Conservation (phyloP, 2,113 vertebrate species). For the Pampusana beccarii region DNA sequence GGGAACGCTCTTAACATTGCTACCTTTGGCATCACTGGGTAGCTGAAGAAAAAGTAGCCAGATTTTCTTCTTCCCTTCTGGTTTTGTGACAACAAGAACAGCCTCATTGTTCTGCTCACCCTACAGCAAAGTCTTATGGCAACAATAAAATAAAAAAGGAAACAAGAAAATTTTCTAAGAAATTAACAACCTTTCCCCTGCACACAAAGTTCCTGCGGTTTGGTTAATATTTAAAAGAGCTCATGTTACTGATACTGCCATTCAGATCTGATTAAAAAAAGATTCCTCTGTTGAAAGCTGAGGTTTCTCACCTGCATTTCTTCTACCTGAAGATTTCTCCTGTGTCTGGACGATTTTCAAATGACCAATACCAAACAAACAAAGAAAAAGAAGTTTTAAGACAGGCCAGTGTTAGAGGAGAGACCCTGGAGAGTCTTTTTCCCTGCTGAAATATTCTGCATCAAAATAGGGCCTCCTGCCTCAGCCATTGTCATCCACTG, state of each 20-base stretch:
- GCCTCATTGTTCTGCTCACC: fast-evolving
- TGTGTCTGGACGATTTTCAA: neutral
- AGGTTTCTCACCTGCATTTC: neutral
- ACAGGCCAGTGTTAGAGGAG: neutral
- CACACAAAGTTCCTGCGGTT: neutral
- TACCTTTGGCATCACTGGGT: neutral
- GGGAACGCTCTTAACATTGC: neutral
- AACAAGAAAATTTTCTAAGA: constrained; percentile 3
- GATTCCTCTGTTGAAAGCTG: neutral
- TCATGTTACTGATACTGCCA: neutral
- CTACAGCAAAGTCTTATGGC: neutral
- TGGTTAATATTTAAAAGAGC: neutral
- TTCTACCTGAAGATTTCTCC: neutral
- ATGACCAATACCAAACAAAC: neutral
- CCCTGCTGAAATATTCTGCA: neutral
- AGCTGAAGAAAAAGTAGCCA: neutral
- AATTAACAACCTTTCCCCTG: neutral
- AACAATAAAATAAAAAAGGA: neutral
- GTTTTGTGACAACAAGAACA: neutral
- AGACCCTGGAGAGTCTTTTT: neutral
- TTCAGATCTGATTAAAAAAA: neutral
- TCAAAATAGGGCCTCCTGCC: neutral
- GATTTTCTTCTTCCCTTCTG: neutral
- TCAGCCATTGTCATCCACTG: neutral
- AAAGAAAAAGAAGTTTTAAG: neutral